Conservation (phyloP, 2,888 invertebrate genomes). For the Meiosimyza platycephala region DNA sequence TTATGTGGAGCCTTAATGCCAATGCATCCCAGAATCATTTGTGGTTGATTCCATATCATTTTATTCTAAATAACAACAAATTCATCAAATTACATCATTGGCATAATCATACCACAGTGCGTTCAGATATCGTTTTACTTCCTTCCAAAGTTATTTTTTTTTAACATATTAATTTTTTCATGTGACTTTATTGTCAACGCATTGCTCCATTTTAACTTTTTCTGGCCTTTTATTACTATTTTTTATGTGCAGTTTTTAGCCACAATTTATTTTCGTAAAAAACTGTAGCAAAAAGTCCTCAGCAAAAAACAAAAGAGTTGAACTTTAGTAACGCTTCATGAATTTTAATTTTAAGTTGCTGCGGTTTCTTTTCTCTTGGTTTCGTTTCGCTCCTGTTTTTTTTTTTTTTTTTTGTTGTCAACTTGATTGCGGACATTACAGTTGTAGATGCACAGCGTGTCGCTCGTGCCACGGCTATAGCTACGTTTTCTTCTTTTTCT, state of each 20-base stretch:
- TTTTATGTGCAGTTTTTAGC: conserved; percentile 1
- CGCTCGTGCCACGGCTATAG: background rate
- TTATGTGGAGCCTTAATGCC: no score
- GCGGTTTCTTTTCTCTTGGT: background rate
- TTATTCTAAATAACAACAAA: no score
- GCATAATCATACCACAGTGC: no score
- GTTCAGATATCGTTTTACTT: no score
- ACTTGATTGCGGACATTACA: background rate
- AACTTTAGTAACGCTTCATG: conserved; percentile 47
- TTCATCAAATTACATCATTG: no score
- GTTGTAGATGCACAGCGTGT: background rate
- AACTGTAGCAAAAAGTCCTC: background rate
- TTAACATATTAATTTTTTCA: background rate
- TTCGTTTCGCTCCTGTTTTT: no score
- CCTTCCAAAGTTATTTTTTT: no score
- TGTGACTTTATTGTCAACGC: conserved; percentile 27
- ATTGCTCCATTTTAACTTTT: background rate
- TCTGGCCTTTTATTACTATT: background rate
- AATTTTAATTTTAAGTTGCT: conserved; percentile 46
- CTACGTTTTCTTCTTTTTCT: background rate
- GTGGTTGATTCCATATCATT: no score
- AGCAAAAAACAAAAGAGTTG: conserved; percentile 30
- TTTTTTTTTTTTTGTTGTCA: no score
- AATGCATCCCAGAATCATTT: no score
- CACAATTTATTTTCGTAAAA: conserved; percentile 27